Evolutionary conservation across 2,797 vertebrate genomes (phyloP).

Genomic region (Acrossocheilus wenchowensis): DNA sequence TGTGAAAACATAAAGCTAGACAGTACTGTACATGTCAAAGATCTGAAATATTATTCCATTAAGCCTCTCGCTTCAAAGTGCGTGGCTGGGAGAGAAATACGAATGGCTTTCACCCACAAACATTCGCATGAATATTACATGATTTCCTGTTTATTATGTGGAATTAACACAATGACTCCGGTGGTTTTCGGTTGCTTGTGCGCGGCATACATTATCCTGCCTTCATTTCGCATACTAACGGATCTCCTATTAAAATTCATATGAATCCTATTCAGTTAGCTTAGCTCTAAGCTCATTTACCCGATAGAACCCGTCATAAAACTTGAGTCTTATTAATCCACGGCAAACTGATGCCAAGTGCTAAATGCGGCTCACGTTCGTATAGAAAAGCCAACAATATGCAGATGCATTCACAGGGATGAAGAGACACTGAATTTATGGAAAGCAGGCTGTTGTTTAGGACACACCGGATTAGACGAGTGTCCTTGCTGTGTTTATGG

Average conservation of each 20-base stretch:
- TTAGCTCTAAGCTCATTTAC: constrained; percentile 57
- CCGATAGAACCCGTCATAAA: constrained; percentile 46
- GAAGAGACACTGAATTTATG: constrained; percentile 15
- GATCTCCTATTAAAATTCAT: constrained; percentile 45
- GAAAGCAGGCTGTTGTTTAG: constrained; percentile 29
- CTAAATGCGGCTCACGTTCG: constrained; percentile 35
- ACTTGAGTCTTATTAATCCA: constrained; percentile 42
- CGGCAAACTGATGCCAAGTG: constrained; percentile 30
- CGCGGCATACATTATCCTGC: constrained; percentile 32
- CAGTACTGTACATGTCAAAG: constrained; percentile 40
- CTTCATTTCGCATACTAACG: constrained; percentile 33
- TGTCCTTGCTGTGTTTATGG: constrained; percentile 30
- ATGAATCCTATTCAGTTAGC: constrained; percentile 43
- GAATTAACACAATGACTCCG: constrained; percentile 48
- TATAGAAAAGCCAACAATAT: constrained; percentile 28
- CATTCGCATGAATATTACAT: constrained; percentile 9
- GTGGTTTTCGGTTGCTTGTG: constrained; percentile 32
- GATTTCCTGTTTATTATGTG: constrained; percentile 43
- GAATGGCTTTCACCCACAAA: constrained; percentile 54
- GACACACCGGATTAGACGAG: constrained; percentile 17
- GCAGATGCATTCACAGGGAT: constrained; percentile 46
- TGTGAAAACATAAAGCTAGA: constrained; percentile 49
- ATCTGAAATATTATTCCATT: constrained; percentile 71
- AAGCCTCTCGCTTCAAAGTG: constrained; percentile 64
- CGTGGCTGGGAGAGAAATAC: constrained; percentile 53